Conservation (phyloP, 1,140 invertebrate genomes). For the Steinernema feltiae region DNA sequence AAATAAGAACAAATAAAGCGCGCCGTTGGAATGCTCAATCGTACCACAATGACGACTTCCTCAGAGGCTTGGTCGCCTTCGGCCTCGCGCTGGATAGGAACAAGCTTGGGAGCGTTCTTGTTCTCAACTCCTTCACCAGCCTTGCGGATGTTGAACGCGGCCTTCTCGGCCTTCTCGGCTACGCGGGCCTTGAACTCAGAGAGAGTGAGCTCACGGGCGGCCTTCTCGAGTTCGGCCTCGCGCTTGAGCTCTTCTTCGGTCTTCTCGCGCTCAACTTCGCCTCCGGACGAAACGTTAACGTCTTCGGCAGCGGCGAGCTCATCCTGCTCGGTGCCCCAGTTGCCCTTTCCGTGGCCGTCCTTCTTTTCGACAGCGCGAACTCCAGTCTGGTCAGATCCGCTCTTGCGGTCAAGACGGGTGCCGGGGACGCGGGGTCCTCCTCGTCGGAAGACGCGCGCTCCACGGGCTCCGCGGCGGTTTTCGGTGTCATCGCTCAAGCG, state of each 20-base stretch:
- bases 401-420: constrained; percentile 29
- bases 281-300: constrained; percentile 24
- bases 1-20: background rate
- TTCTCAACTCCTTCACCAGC: constrained; percentile 38
- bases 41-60: constrained; percentile 23
- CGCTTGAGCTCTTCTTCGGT: constrained; percentile 34
- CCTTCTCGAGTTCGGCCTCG: constrained; percentile 24
- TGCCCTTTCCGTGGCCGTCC: constrained; percentile 42
- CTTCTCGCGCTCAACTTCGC: constrained; percentile 36
- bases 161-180: constrained; percentile 26
- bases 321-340: constrained; percentile 39
- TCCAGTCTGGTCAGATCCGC: constrained; percentile 39
- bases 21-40: background rate
- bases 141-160: constrained; percentile 38
- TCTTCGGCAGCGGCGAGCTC: constrained; percentile 28
- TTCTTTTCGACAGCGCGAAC: constrained; percentile 37
- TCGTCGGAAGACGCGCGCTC: constrained; percentile 8
- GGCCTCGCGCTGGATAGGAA: constrained; percentile 33
- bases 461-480: constrained; percentile 31
- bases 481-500: background rate
- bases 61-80: constrained; percentile 26
- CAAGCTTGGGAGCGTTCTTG: constrained; percentile 31
- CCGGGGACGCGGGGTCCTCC: constrained; percentile 16
- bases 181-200: constrained; percentile 35
- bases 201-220: constrained; percentile 34